Conservation (phyloP, 2,113 vertebrate species). For the Xiphophorus maculatus region DNA sequence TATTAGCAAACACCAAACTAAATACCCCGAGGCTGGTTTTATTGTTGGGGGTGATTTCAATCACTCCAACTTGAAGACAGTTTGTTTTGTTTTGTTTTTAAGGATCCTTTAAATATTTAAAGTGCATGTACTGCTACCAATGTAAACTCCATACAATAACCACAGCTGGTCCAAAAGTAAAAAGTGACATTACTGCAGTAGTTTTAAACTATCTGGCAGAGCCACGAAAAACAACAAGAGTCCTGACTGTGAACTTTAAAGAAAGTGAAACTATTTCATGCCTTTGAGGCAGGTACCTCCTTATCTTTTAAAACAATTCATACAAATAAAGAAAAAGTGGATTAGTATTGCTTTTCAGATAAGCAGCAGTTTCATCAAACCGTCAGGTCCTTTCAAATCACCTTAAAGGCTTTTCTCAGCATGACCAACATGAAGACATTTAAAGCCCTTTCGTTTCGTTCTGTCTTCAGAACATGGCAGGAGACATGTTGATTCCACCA, state of each 20-base stretch:
- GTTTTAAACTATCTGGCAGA: constrained; percentile 41
- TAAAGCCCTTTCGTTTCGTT: constrained; percentile 1
- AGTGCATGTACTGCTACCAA: constrained; percentile 41
- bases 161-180: constrained; percentile 72
- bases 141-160: constrained; percentile 56
- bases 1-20: too few species aligned
- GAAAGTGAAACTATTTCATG: constrained; percentile 15
- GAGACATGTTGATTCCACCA: too few species aligned
- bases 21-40: too few species aligned
- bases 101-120: background rate
- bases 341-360: constrained; percentile 29
- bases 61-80: too few species aligned
- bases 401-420: background rate
- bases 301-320: background rate
- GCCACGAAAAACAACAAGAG: constrained; percentile 28
- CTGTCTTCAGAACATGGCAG: too few species aligned
- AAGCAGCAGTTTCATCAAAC: background rate
- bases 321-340: constrained; percentile 37
- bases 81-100: too few species aligned
- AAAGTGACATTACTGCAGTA: constrained; percentile 35
- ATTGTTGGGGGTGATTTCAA: too few species aligned
- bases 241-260: constrained; percentile 10
- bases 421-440: background rate
- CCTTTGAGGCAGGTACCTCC: constrained; percentile 26
- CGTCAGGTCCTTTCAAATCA: constrained; percentile 4